Base-by-base conservation (phyloP, 2,888 invertebrate species). In the Phrixothrix hirtus region DNA sequence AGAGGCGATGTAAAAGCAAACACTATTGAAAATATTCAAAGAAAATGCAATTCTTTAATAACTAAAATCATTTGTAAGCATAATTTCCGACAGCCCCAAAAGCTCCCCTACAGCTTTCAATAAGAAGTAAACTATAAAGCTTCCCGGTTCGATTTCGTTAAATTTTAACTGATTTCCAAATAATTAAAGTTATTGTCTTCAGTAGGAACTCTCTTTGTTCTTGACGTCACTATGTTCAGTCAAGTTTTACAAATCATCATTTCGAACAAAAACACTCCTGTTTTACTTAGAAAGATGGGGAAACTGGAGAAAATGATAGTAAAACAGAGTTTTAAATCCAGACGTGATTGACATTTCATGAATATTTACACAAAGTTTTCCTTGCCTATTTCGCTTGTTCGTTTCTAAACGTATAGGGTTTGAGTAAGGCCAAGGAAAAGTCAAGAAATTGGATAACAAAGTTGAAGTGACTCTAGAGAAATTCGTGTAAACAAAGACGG, bases 401-500 rank as follows among this genome's bases (percentile, higher is more conserved):
- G 27, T 34, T n/a, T 26, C 38, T 17, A 34, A 27, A 42, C n/a
- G 12, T 10, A 12, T 13, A 21, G 37, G 29, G 7, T 37, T 37
- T 32, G 12, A 11, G 35, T 14, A 14, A 21, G 27, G 32, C 17
- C 25, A 27, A 30, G 37, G 12, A 38, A 51, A 50, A 50, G 49
- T 37, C 50, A 37, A 51, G 39, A 36, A 44, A 46, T 29, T 37
- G 30, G 41, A 42, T 36, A 47, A 52, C 46, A 36, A 52, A 42
- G 32, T 37, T 37, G 37, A 52, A 52, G 52, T 52, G 52, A 37
- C 46, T 52, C 46, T 37, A 32, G 52, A 52, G 46, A 47, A 46
- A 46, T 46, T 47, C 39, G 26, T 46, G 52, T 46, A 52, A 52
- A 52, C 52, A 52, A 52, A 52, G 52, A 52, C 42, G 36, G 46